Evolutionary conservation across 2,888 invertebrate genomes (phyloP).

Genomic region (Oasisia sp.): DNA sequence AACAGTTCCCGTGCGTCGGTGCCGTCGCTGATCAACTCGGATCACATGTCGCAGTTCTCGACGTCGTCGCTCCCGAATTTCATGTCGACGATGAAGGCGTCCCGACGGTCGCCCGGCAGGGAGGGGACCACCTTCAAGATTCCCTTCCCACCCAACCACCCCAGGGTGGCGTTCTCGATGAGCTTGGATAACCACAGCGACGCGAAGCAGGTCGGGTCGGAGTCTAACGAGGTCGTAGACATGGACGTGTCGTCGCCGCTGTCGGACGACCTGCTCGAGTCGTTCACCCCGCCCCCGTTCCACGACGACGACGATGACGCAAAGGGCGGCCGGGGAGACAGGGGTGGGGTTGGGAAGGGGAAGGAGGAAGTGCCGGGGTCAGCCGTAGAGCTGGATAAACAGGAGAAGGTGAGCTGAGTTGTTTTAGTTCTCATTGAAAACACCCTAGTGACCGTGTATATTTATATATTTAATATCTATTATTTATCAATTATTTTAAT

Average conservation of each 20-base stretch:
- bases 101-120: neutral
- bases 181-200: neutral
- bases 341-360: neutral
- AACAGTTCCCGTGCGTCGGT: neutral
- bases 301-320: neutral
- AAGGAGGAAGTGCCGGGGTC: slow-evolving; percentile 57
- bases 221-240: slow-evolving; percentile 70
- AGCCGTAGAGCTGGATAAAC: slow-evolving; percentile 60
- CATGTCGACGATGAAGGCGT: neutral
- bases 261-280: slow-evolving; percentile 44
- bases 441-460: too few species aligned
- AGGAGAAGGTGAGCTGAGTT: slow-evolving; percentile 52
- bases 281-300: slow-evolving; percentile 31
- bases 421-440: too few species aligned
- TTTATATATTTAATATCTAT: too few species aligned
- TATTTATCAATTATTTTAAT: too few species aligned
- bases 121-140: slow-evolving; percentile 48
- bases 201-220: neutral
- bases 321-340: neutral
- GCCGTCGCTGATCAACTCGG: neutral
- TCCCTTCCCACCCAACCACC: slow-evolving; percentile 47
- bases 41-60: neutral
- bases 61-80: neutral
- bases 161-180: slow-evolving; percentile 29
- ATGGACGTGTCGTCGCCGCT: slow-evolving; percentile 75